Base-by-base conservation (phyloP, 2,888 invertebrate genomes). In the Coremacera marginata region DNA sequence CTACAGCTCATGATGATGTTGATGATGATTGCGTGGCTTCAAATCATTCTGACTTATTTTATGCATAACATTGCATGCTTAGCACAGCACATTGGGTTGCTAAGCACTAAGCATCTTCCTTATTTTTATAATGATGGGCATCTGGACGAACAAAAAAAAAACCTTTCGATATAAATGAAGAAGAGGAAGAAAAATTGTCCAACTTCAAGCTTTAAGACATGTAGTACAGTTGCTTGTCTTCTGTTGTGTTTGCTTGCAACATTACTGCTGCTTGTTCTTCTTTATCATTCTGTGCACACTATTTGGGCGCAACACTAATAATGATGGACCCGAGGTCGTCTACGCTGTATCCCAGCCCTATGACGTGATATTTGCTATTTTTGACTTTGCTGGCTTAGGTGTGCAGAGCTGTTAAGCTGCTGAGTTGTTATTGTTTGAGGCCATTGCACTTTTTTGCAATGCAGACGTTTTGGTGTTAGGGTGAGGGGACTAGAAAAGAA, bases 11-110 rank as follows among this genome's bases (percentile, higher is more conserved):
- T 25, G 70, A 22, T 71, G 62, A 51, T 51, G 60, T 52, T 70
- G 73, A 16, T 25, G 74, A 78, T 76, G 78, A 77, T 78, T 78
- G 78, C 78, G 71, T 77, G 78, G 71, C 74, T 70, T 74, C 78
- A 76, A 78, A 77, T 75, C 76, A 76, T 75, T 76, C 70, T 67
- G 55, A 71, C 63, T 60, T 52, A 65, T 63, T 73, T n/a, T 63
- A 52, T 67, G 65, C 74, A 65, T 74, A 25, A 34, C 71, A 68
- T 68, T 22, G 37, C 37, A 25, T 14, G 11, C 37, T 37, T 44
- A 22, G 7, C 19, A 44, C n/a, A 22, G 22, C 9, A 44, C 31
- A 51, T 11, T 5, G 16, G n/a, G 51, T 25, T 49, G 22, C 27
- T 19, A 55, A 55, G 52, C 51, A 9, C 25, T 14, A 60, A 71